These are phyloP conservation scores for Toxostoma redivivum DNA, from an alignment of 2,113 vertebrate species.

Conservation along the genomic window DNA sequence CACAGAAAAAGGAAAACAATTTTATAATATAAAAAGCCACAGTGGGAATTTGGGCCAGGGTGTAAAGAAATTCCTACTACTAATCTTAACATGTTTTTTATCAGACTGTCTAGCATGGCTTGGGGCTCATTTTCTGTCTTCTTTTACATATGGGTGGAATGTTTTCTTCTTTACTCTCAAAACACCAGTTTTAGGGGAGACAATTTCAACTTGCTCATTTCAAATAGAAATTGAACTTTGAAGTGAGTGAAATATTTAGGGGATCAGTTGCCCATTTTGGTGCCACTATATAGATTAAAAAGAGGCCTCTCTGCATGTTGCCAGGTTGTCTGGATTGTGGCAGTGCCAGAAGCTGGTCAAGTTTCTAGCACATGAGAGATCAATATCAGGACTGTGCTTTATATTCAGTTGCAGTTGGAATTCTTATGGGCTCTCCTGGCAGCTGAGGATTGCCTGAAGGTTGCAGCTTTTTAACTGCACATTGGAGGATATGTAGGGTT, in stretches of 20 bases:
- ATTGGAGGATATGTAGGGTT: neutral
- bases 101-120: neutral
- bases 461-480: neutral
- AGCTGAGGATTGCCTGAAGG: neutral
- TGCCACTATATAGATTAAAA: neutral
- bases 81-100: constrained; percentile 13
- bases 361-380: neutral
- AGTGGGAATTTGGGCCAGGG: neutral
- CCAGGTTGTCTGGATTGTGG: neutral
- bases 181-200: neutral
- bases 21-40: neutral
- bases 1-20: neutral
- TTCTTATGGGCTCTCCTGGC: neutral
- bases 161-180: neutral
- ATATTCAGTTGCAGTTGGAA: neutral
- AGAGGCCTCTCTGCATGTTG: neutral
- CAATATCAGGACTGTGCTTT: neutral
- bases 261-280: neutral
- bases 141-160: neutral
- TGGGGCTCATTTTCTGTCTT: neutral
- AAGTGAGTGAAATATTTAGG: neutral
- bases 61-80: neutral
- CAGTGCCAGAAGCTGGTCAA: neutral
- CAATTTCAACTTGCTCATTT: neutral
- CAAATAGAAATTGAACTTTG: neutral